Conservation (phyloP, 2,797 vertebrate species). For the Odontamblyopus lacepedii region DNA sequence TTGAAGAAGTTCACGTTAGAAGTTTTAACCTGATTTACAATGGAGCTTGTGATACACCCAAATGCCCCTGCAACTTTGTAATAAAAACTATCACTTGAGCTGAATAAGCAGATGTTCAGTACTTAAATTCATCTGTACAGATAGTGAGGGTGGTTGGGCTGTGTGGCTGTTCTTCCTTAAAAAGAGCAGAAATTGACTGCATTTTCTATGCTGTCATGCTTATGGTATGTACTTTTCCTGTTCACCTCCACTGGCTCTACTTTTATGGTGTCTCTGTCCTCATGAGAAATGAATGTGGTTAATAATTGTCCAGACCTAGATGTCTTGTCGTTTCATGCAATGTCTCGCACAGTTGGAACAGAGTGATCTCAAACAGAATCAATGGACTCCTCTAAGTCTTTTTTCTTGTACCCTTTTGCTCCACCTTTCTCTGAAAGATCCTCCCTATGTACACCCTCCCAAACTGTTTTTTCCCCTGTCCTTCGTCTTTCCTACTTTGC, state of each 20-base stretch:
- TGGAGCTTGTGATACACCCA: not conserved
- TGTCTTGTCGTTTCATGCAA: constrained; percentile 12
- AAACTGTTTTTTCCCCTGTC: constrained; percentile 31
- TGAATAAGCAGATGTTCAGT: not conserved
- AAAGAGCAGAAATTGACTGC: not conserved
- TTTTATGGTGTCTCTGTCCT: constrained; percentile 21
- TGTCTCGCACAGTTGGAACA: constrained; percentile 7
- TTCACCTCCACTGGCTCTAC: constrained; percentile 1
- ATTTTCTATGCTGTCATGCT: constrained; percentile 10
- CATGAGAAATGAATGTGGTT: constrained; percentile 26
- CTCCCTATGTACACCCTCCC: constrained; percentile 50
- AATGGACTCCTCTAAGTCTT: constrained; percentile 14
- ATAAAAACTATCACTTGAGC: not conserved
- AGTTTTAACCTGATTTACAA: too few species aligned
- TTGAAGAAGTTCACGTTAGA: too few species aligned
- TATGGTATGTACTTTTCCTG: constrained; percentile 2
- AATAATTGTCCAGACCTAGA: constrained; percentile 25
- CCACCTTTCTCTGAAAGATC: constrained; percentile 57
- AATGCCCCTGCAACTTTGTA: not conserved
- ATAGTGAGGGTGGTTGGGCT: not conserved
- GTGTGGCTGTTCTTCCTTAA: not conserved
- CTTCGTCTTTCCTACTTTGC: constrained; percentile 46
- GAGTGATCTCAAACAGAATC: constrained; percentile 20
- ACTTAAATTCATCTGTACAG: not conserved
- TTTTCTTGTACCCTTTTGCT: constrained; percentile 47